A percentile compares a stretch with the other conserved stretches of the same genome.
Evolutionary conservation across 1,140 invertebrate species (phyloP).

Genomic region (Leptinotarsa texana): DNA sequence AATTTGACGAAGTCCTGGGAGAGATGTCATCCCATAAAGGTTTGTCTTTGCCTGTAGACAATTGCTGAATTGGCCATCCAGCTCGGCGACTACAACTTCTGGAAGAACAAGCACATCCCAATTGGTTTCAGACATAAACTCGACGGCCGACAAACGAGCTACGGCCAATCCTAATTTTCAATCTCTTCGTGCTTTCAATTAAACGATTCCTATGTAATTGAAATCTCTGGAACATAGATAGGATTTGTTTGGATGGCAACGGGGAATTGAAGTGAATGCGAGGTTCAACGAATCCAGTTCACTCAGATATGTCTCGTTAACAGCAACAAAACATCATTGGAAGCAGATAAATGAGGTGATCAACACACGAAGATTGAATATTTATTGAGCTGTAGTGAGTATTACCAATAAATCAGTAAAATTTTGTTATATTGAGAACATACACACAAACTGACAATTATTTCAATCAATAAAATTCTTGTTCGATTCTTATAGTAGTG

Average conservation of each 20-base stretch:
- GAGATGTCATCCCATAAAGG: constrained; percentile 23
- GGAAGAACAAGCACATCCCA: constrained; percentile 16
- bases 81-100: constrained; percentile 16
- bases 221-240: constrained; percentile 22
- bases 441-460: too few species aligned
- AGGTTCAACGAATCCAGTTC: background rate
- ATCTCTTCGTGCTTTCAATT: constrained; percentile 27
- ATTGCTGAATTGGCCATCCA: constrained; percentile 27
- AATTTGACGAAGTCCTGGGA: constrained; percentile 23
- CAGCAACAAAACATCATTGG: too few species aligned
- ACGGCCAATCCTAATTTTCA: constrained; percentile 22
- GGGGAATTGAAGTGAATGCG: background rate
- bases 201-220: constrained; percentile 28
- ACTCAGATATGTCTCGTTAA: too few species aligned
- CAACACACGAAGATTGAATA: too few species aligned
- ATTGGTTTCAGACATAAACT: constrained; percentile 20
- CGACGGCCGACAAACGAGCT: constrained; percentile 19
- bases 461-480: too few species aligned
- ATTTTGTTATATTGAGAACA: too few species aligned
- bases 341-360: too few species aligned
- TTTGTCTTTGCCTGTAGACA: constrained; percentile 27
- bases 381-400: too few species aligned
- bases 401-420: too few species aligned
- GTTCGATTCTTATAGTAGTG: too few species aligned
- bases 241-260: constrained; percentile 8